These are phyloP conservation scores for Cryptops parisi DNA, from an alignment of 2,888 invertebrate genomes.

Conservation along the genomic window DNA sequence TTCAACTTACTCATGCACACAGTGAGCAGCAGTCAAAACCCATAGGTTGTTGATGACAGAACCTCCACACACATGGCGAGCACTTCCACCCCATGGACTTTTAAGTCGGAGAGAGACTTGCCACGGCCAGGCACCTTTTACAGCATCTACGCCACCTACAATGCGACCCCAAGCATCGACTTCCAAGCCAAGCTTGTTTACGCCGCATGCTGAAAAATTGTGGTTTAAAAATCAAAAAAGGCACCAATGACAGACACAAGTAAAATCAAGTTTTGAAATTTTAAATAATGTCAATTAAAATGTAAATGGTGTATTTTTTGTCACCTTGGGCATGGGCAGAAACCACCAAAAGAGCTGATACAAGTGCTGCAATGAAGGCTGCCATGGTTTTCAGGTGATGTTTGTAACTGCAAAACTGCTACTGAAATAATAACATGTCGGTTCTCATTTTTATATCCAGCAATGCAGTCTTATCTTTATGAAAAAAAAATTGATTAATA, in stretches of 20 bases:
- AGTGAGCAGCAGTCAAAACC: constrained; percentile 9
- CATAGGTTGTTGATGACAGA: constrained; percentile 1
- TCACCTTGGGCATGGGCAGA: no score
- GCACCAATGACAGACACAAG: no score
- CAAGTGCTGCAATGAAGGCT: no score
- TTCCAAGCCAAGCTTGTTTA: not conserved
- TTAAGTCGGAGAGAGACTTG: constrained; percentile 15
- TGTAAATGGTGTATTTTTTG: no score
- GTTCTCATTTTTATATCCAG: no score
- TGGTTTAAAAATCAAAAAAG: no score
- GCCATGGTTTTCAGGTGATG: no score
- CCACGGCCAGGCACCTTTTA: constrained; percentile 16
- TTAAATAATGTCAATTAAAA: no score
- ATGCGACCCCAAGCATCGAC: constrained; percentile 3
- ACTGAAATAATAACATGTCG: no score
- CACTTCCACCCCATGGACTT: not conserved
- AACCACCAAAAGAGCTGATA: not conserved
- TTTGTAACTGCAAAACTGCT: not conserved
- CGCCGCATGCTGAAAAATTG: constrained; percentile 3
- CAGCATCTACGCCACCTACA: constrained; percentile 14
- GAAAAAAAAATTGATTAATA: no score
- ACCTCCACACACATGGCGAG: constrained; percentile 8
- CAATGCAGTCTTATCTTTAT: no score
- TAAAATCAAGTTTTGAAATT: no score
- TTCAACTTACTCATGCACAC: constrained; percentile 8